Conservation (phyloP, 1,140 invertebrate genomes). For the Magallana gigas region DNA sequence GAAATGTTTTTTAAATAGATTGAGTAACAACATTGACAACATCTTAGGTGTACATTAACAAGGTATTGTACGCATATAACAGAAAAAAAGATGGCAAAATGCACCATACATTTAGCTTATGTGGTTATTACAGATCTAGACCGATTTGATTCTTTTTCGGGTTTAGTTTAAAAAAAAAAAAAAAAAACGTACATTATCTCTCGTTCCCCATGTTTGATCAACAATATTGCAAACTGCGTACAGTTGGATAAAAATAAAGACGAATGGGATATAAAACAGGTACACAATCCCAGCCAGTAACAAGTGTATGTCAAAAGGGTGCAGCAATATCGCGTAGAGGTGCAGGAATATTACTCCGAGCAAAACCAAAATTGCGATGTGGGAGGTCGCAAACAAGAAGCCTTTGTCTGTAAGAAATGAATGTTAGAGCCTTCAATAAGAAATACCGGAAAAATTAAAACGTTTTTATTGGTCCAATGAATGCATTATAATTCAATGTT, state of each 20-base stretch:
- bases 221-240: constrained; percentile 71
- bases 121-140: too few relatives aligned
- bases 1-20: neutral
- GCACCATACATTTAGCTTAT: too few relatives aligned
- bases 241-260: constrained; percentile 69
- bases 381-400: neutral
- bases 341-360: constrained; percentile 61
- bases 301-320: constrained; percentile 63
- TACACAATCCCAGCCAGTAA: constrained; percentile 62
- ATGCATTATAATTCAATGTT: too few relatives aligned
- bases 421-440: too few relatives aligned
- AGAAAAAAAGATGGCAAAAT: too few relatives aligned
- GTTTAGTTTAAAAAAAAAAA: neutral
- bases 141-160: too few relatives aligned
- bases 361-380: constrained; percentile 65
- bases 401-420: too few relatives aligned
- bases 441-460: too few relatives aligned
- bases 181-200: constrained; percentile 61
- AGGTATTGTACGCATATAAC: too few relatives aligned
- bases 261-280: constrained; percentile 67
- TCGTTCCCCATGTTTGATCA: constrained; percentile 71
- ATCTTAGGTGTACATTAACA: too few relatives aligned
- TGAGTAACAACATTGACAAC: too few relatives aligned
- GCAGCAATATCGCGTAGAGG: constrained; percentile 62
- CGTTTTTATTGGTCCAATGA: too few relatives aligned